Evolutionary conservation across 2,888 invertebrate species (phyloP), one percentile per base, ranked within the genome.

Genomic region (Acrobasis suavella): DNA sequence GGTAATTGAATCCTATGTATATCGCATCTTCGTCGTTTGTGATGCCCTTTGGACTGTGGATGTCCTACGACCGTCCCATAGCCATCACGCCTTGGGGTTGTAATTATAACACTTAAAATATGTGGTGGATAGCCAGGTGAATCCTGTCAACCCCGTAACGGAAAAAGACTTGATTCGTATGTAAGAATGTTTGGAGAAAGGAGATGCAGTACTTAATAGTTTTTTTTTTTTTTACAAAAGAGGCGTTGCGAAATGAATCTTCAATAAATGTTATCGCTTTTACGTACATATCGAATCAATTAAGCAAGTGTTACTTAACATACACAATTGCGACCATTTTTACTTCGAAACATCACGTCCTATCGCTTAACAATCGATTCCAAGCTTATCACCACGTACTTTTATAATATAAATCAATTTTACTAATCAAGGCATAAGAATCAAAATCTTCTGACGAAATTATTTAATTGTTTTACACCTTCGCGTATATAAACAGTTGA

Each of bases 301-400:
- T 42, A 56, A 16, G 56, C 5, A 56, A 56, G 15, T 38, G 46
- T 14, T 42, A 56, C 17, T 7, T 16, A 42, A 56, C 38, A 52
- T 39, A 16, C 17, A 55, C 32, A 32, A 37, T 9, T 52, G 9
- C 46, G 14, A 6, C 46, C 14, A n/a, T n/a, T 46, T 42, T 46
- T 55, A 16, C 38, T 22, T 22, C 17, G 9, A n/a, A 56, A 56
- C 37, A 54, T 59, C 62, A 63, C 62, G 62, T 63, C 46, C 46
- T 16, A 42, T 56, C 42, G 17, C 42, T 56, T 14, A 22, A 42
- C 55, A 56, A 56, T 42, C 56, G 56, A 46, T 56, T 14, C 5
- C 14, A n/a, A 54, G 22, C n/a, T 56, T 56, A 56, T 56, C 42
- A 14, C 12, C 56, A 42, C 17, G 16, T 42, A 17, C 22, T 14